These are phyloP conservation scores for Hippoglossus hippoglossus DNA, from an alignment of 2,797 vertebrate species.

Conservation along the genomic window DNA sequence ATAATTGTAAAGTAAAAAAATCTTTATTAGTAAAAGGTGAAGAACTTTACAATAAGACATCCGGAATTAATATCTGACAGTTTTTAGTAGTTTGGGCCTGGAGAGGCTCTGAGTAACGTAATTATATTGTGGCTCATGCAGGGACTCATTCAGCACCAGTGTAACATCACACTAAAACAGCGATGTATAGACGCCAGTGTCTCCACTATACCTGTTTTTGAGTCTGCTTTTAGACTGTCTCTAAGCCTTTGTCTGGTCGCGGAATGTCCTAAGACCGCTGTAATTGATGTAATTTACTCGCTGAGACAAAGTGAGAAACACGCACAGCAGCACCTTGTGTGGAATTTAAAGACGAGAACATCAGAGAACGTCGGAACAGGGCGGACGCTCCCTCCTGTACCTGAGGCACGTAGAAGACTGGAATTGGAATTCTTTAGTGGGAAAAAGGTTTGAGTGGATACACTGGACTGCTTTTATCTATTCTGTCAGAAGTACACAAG, in stretches of 20 bases:
- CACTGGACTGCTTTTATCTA: constrained; percentile 2
- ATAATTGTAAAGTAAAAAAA: neutral
- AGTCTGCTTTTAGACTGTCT: constrained; percentile 10
- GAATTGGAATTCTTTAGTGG: constrained; percentile 16
- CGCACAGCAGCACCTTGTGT: constrained; percentile 34
- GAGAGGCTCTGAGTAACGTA: neutral
- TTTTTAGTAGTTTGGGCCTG: neutral
- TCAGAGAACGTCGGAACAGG: constrained; percentile 25
- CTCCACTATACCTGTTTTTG: neutral
- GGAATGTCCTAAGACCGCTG: constrained; percentile 30
- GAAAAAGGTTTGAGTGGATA: neutral
- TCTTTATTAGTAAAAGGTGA: neutral
- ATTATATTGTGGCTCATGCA: too few species aligned
- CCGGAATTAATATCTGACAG: neutral
- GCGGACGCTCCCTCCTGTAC: constrained; percentile 26
- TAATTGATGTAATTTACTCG: constrained; percentile 47
- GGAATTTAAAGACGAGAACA: constrained; percentile 33
- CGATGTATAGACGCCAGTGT: neutral
- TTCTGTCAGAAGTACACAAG: constrained; percentile 29
- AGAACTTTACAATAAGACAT: too few species aligned
- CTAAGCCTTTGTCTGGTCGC: constrained; percentile 17
- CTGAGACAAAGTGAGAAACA: constrained; percentile 50
- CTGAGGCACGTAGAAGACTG: neutral
- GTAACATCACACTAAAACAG: neutral
- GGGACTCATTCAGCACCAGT: too few species aligned